Conservation (phyloP, 2,113 vertebrate species). For the Marmota flaviventris region DNA sequence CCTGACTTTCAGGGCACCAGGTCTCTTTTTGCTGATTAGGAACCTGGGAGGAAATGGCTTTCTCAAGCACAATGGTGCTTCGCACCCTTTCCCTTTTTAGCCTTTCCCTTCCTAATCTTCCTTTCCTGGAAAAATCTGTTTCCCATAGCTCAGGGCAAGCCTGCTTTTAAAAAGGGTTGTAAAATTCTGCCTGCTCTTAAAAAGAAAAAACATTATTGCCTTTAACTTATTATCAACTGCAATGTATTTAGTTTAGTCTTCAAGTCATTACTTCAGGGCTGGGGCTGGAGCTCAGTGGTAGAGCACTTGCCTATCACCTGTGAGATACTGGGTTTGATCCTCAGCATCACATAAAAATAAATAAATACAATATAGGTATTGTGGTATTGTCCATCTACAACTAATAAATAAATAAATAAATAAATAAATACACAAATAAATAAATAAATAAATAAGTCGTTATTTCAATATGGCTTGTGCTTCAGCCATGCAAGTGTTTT, state of each 20-base stretch:
- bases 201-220: constrained; percentile 46
- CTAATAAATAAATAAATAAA: no score
- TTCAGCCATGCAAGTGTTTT: constrained; percentile 34
- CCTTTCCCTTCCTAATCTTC: constrained; percentile 12
- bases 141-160: background rate
- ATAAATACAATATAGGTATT: no score
- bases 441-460: background rate
- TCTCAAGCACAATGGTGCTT: background rate
- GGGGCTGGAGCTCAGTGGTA: no score
- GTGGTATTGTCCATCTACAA: no score
- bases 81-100: background rate
- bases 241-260: background rate
- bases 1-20: background rate
- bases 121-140: constrained; percentile 41
- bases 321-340: no score
- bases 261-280: background rate
- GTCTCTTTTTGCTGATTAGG: background rate
- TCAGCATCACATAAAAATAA: no score
- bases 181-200: constrained; percentile 21
- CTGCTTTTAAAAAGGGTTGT: background rate
- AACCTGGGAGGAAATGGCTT: constrained; percentile 41
- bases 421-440: no score
- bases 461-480: background rate
- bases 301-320: no score
- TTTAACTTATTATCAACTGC: constrained; percentile 3